A percentile compares a stretch with the other conserved stretches of the same genome.
These are phyloP conservation scores for Dasysyrphus albostriatus DNA, from an alignment of 2,888 invertebrate species.

Conservation along the genomic window DNA sequence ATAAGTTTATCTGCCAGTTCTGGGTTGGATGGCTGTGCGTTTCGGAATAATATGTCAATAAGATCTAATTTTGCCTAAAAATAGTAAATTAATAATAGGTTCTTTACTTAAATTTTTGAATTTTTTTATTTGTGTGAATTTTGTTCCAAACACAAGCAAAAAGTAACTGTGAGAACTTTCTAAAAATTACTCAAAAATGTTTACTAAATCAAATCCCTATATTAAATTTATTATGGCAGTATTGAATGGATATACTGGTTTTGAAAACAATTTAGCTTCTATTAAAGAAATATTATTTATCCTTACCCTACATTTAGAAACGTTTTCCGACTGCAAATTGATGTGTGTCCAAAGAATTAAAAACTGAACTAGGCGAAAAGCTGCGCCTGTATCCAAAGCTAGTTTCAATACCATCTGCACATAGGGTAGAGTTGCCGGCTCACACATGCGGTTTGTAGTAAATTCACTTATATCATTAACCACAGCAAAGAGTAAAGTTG, in stretches of 20 bases:
- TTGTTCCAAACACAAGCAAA: no score
- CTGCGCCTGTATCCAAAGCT: conserved; percentile 79
- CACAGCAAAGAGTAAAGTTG: conserved; percentile 78
- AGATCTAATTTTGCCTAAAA: conserved; percentile 75
- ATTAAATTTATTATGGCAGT: no score
- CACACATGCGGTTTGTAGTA: conserved; percentile 80
- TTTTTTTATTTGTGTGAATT: no score
- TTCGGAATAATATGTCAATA: conserved; percentile 78
- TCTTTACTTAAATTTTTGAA: no score
- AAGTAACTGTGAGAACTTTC: no score
- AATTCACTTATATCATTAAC: conserved; percentile 80
- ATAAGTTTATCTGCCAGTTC: background rate
- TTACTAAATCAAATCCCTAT: no score
- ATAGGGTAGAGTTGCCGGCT: conserved; percentile 78
- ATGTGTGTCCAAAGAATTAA: conserved; percentile 80
- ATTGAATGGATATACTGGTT: no score
- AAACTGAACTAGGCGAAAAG: conserved; percentile 80
- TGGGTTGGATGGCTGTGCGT: conserved; percentile 11
- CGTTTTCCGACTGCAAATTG: conserved; percentile 81
- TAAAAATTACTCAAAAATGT: no score
- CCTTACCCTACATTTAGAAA: conserved; percentile 79
- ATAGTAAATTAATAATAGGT: background rate
- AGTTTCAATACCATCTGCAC: conserved; percentile 79
- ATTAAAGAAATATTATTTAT: no score
- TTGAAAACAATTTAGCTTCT: no score